Conservation (phyloP, 2,113 vertebrate genomes). For the Ramphastos sulfuratus region DNA sequence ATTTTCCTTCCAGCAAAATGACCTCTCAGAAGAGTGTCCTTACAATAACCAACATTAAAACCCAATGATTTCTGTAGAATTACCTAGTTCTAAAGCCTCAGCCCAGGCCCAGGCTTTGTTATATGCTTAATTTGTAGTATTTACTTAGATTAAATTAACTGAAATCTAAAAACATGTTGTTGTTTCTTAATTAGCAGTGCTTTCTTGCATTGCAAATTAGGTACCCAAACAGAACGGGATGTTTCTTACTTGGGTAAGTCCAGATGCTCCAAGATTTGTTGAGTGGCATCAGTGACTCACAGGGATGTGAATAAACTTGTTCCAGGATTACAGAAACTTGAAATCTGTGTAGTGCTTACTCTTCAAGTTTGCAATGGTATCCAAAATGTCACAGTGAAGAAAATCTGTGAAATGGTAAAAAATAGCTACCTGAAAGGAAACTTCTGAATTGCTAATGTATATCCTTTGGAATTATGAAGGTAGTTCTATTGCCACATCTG, state of each 20-base stretch:
- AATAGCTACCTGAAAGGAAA: not conserved
- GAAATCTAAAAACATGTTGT: not conserved
- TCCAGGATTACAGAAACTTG: not conserved
- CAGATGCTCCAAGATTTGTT: not conserved
- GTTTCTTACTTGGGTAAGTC: not conserved
- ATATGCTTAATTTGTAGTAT: not conserved
- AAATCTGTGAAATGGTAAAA: not conserved
- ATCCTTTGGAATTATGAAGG: not conserved
- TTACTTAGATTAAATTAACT: not conserved
- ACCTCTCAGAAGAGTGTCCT: not conserved
- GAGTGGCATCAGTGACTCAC: not conserved
- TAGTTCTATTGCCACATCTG: not conserved
- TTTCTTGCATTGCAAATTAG: not conserved
- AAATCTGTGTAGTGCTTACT: not conserved
- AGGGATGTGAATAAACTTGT: not conserved
- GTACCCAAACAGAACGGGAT: not conserved
- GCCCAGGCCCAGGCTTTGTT: not conserved
- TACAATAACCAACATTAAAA: not conserved
- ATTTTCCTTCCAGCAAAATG: not conserved
- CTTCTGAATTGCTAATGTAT: not conserved
- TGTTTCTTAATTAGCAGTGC: not conserved
- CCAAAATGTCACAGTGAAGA: not conserved
- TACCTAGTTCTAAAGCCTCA: not conserved
- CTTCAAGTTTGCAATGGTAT: not conserved
- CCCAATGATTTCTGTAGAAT: not conserved